Base-by-base conservation (phyloP, 2,888 invertebrate genomes). In the Hyposoter didymator region DNA sequence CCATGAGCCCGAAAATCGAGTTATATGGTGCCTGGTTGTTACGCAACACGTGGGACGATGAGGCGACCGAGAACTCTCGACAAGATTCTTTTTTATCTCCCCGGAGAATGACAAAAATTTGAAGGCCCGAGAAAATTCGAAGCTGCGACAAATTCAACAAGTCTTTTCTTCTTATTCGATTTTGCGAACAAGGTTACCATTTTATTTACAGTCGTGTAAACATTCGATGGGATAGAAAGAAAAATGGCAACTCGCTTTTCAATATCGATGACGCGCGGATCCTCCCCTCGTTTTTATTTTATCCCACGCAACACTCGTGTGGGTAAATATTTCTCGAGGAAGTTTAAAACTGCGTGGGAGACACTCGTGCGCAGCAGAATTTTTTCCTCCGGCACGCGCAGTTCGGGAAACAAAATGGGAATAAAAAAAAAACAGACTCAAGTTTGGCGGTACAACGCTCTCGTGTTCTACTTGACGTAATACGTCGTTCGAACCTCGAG, bases 31-130 rank as follows among this genome's bases (percentile, higher is more conserved):
- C 47, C 75, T 84, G 86, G 74, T 28, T n/a, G 35, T 82, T 76
- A 76, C 85, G 80, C 72, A 85, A 85, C 70, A 52, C 45, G 62
- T 59, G 72, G 52, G 12, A 47, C 43, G 59, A 47, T 49, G 59
- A 75, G 45, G 19, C 64, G 73, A 69, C 45, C 81, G 19, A 74
- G 72, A 75, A 69, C 47, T 47, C 43, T 69, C 47, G 69, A 78
- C 70, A 79, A 70, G 66, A 78, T 43, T 88, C 87, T 87, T 86
- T 87, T 84, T 89, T 88, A 89, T 88, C 87, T 88, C 82, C 22
- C 45, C 28, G 52, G 43, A 49, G 73, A 69, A 14, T 14, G 66
- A 78, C n/a, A 62, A 28, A 83, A 45, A 74, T 55, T 69, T 69
- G 6, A 45, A 12, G 43, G 28, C 59, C 12, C 14, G 28, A 59